Evolutionary conservation across 2,113 vertebrate genomes (phyloP).

Genomic region (Agelaius phoeniceus): DNA sequence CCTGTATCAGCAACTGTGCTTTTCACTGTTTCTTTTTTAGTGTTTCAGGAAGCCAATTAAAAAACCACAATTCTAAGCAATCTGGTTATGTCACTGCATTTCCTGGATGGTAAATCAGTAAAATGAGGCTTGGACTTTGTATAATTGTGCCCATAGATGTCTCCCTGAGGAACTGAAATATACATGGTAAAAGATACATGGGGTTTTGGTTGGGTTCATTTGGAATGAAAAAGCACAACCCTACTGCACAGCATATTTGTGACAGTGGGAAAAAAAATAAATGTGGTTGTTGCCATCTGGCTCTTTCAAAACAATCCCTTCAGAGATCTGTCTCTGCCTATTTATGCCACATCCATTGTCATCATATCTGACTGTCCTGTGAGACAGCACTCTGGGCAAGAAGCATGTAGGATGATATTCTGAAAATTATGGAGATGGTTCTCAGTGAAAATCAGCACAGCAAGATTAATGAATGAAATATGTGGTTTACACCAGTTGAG

Average conservation of each 20-base stretch:
- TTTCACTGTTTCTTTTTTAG: not conserved
- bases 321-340: constrained; percentile 48
- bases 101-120: constrained; percentile 31
- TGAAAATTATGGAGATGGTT: not conserved
- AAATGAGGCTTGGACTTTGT: constrained; percentile 44
- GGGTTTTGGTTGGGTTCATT: constrained; percentile 27
- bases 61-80: constrained; percentile 29
- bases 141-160: constrained; percentile 16
- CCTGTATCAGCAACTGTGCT: not conserved
- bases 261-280: not conserved
- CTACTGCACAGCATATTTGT: constrained; percentile 26
- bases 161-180: not conserved
- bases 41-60: constrained; percentile 53
- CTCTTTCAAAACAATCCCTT: constrained; percentile 36
- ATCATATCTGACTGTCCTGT: not conserved
- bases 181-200: not conserved
- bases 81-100: constrained; percentile 55
- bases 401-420: not conserved
- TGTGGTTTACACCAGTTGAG: not conserved
- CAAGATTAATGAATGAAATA: not conserved
- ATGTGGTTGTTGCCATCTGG: constrained; percentile 40
- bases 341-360: constrained; percentile 9
- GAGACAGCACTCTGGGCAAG: not conserved
- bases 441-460: not conserved
- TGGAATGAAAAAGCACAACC: constrained; percentile 29